A percentile compares a stretch with the other conserved stretches of the same genome.
Evolutionary conservation across 1,140 invertebrate genomes (phyloP).

Genomic region (Aethina tumida): DNA sequence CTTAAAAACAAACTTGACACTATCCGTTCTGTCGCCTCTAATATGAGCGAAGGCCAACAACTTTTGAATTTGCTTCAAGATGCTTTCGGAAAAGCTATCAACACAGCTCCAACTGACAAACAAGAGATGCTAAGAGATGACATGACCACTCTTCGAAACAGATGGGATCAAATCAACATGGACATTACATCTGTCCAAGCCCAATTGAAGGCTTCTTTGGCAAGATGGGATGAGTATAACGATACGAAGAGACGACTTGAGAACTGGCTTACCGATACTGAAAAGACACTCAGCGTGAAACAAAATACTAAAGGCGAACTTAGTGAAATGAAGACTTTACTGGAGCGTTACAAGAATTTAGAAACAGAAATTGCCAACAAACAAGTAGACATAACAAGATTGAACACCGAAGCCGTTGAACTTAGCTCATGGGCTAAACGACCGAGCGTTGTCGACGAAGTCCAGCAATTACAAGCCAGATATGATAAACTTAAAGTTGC

Average conservation of each 20-base stretch:
- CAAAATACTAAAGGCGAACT: constrained; percentile 69
- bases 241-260: constrained; percentile 58
- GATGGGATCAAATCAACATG: constrained; percentile 75
- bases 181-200: constrained; percentile 68
- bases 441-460: constrained; percentile 48
- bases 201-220: constrained; percentile 64
- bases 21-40: constrained; percentile 56
- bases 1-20: constrained; percentile 80
- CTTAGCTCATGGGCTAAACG: constrained; percentile 59
- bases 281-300: constrained; percentile 49
- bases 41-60: constrained; percentile 79
- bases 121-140: constrained; percentile 66
- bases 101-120: constrained; percentile 67
- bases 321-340: constrained; percentile 80
- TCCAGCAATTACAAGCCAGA: constrained; percentile 51
- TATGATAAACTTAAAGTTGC: constrained; percentile 52
- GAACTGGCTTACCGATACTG: constrained; percentile 59
- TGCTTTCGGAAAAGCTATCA: constrained; percentile 74
- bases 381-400: constrained; percentile 58
- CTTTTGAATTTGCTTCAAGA: constrained; percentile 68
- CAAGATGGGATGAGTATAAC: constrained; percentile 72
- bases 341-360: constrained; percentile 75
- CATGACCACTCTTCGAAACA: constrained; percentile 62
- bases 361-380: constrained; percentile 65
- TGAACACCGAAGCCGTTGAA: constrained; percentile 61